Evolutionary conservation across 2,113 vertebrate species (phyloP), one percentile per base, ranked within the genome.

Genomic region (Nothobranchius furzeri): DNA sequence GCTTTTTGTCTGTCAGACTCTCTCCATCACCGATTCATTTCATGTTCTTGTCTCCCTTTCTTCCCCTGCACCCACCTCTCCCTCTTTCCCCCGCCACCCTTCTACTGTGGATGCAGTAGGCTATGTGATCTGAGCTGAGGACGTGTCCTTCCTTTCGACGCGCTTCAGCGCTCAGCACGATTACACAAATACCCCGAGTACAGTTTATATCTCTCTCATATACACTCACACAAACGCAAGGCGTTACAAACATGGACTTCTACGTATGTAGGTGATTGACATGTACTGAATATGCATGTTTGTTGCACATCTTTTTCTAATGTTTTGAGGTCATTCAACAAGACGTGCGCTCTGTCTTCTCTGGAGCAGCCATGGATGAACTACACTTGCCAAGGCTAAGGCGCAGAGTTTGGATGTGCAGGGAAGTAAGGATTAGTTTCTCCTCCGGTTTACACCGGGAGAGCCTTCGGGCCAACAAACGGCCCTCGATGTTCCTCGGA

Each of bases 121-220:
- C 81, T 87, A 74, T 86, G 75, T 70, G 89, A 90, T 90, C 88
- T 79, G 85, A 83, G 85, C 78, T 68, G 87, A 90, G 89, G 89
- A 90, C 88, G 84, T 78, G 87, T 90, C 90, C 88, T 90, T 88
- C 88, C 81, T 86, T 84, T 78, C 70, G 87, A 86, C 87, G 89
- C 70, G 88, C 88, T 85, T 86, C 72, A 70, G 62, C 17, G 82
- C 87, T 78, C 85, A 88, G 87, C 78, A 74, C 83, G 87, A 91
- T 91, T 89, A 90, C 90, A 90, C 88, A 91, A 90, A 90, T 81
- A 82, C 85, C 83, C 78, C 83, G 71, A 66, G 79, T 70, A 78
- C 65, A 75, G 69, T 75, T 70, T 72, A 75, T 80, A 56, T 75
- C 68, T 51, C 62, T 17, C 61, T 57, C 59, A 17, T 40, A 63